A percentile compares a stretch with the other conserved stretches of the same genome.
These are phyloP conservation scores for Biston stratarius DNA, from an alignment of 2,888 invertebrate species.

Conservation along the genomic window DNA sequence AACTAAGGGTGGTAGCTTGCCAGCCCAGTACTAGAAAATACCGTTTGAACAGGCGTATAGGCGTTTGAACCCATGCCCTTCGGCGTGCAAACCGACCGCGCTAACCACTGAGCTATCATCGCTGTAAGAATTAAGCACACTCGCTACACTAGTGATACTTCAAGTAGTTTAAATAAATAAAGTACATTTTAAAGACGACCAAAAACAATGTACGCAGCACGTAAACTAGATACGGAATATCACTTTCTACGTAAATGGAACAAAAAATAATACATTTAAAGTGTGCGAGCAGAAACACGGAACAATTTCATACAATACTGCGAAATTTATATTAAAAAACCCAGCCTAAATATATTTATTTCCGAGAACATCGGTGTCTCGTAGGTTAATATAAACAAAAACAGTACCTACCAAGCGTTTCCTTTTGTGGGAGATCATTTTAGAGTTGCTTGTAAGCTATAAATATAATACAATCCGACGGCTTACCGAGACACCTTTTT, in stretches of 20 bases:
- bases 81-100: no score
- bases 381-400: constrained; percentile 38
- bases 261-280: constrained; percentile 48
- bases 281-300: constrained; percentile 46
- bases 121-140: no score
- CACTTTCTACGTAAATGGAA: constrained; percentile 35
- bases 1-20: no score
- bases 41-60: no score
- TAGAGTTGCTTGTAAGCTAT: constrained; percentile 20
- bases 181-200: constrained; percentile 13
- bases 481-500: constrained; percentile 41
- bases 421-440: constrained; percentile 43
- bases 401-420: constrained; percentile 43
- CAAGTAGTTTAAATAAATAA: no score
- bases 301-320: constrained; percentile 49
- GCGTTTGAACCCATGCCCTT: no score
- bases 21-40: no score
- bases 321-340: constrained; percentile 42
- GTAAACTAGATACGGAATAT: constrained; percentile 26
- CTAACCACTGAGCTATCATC: no score
- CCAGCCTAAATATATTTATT: constrained; percentile 46
- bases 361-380: constrained; percentile 47
- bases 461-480: constrained; percentile 28
- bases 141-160: no score
- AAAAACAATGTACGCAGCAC: constrained; percentile 30